Base-by-base conservation (phyloP, 2,888 invertebrate species). In the Entomobrya proxima region DNA sequence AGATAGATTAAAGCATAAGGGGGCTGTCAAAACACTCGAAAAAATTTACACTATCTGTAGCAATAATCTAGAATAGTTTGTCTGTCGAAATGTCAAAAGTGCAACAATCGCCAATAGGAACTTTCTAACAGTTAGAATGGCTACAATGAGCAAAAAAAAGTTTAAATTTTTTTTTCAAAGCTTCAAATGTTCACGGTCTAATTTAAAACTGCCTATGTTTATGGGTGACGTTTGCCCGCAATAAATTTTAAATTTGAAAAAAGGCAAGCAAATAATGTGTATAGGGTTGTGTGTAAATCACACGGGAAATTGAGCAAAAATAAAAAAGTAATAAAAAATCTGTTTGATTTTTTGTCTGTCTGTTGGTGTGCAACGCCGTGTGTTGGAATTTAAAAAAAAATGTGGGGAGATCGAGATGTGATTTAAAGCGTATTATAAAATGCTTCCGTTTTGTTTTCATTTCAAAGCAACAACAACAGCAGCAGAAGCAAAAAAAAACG, bases 381-480 rank as follows among this genome's bases (percentile, higher is more conserved):
- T n/a, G n/a, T n/a, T n/a, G n/a, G n/a, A n/a, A n/a, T n/a, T n/a
- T n/a, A n/a, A n/a, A n/a, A n/a, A n/a, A n/a, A n/a, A n/a, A n/a
- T n/a, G n/a, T n/a, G n/a, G n/a, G n/a, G n/a, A n/a, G n/a, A n/a
- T 9, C 52, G 18, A 18, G 35, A 44, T 69, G 69, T 69, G 69
- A 69, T 69, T 69, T 69, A 69, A 69, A 69, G 69, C 69, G n/a
- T 69, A 69, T 69, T 69, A 69, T 69, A 64, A 64, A 64, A 64
- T 69, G 24, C 44, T 27, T 40, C 27, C 67, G 24, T 11, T 69
- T 69, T 69, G n/a, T 69, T 69, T 64, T 15, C 15, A 44, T 27
- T 13, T 24, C 15, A n/a, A n/a, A n/a, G n/a, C n/a, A n/a, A n/a
- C n/a, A n/a, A n/a, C n/a, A n/a, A n/a, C n/a, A n/a, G n/a, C n/a